phyloP scores from a whole-genome alignment of 2,888 invertebrate genomes.

The Agrilus biguttatus region DNA sequence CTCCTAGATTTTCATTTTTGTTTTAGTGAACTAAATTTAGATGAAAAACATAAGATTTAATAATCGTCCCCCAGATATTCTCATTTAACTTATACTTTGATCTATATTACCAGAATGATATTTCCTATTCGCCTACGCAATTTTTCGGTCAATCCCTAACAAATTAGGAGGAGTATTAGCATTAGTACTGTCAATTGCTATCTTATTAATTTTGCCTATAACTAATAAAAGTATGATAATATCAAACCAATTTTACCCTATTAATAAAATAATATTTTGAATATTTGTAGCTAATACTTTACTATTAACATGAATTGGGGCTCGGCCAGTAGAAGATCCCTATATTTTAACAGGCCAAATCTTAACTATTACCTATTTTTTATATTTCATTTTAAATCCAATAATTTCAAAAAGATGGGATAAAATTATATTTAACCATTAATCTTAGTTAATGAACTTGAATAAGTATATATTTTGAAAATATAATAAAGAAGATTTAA shows the following conservation, averaged over 20 bases:
- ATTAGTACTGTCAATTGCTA: constrained; percentile 48
- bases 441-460: constrained; percentile 56
- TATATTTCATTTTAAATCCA: constrained; percentile 40
- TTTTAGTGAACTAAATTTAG: no score
- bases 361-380: constrained; percentile 43
- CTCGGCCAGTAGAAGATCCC: constrained; percentile 51
- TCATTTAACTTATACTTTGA: no score
- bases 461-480: constrained; percentile 56
- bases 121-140: constrained; percentile 69
- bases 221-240: constrained; percentile 39
- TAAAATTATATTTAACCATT: constrained; percentile 30
- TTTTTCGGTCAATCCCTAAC: constrained; percentile 66
- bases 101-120: constrained; percentile 74
- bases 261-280: constrained; percentile 49
- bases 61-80: no score
- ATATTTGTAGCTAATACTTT: constrained; percentile 37
- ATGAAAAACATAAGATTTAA: no score
- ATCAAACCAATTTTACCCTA: constrained; percentile 44
- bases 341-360: constrained; percentile 47
- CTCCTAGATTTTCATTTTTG: no score
- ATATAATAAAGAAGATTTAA: constrained; percentile 41
- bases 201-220: constrained; percentile 48
- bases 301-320: constrained; percentile 58
- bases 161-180: constrained; percentile 64
- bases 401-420: constrained; percentile 39